Base-by-base conservation (phyloP, 2,797 vertebrate species). In the Xyrichtys novacula region DNA sequence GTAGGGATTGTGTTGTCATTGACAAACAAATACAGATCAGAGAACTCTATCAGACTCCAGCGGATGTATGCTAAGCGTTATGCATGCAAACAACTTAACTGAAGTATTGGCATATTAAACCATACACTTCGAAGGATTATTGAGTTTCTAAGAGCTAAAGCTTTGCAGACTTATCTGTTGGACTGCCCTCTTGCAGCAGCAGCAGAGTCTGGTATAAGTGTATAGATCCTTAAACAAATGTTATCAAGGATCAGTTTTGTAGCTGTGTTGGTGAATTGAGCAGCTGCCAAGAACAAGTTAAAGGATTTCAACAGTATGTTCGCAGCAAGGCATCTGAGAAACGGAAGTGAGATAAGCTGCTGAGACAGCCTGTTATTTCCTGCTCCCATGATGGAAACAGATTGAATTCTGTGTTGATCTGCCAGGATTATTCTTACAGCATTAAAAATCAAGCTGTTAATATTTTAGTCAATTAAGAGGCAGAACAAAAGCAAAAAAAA, bases 261-360 rank as follows among this genome's bases (percentile, higher is more conserved):
- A 10, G 36, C 58, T 65, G 52, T 48, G 31, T 8, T 32, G 56
- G 8, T 2, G n/a, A 71, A 63, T 39, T 46, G 54, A 39, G 58
- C 42, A 25, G 23, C 40, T 63, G 71, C 47, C 56, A 71, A 68
- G 39, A 29, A 61, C 64, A 65, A 62, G 47, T 64, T 56, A 38
- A 17, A 17, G 7, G 44, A 74, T 9, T 70, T 26, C 31, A 48
- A 39, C 57, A 29, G 47, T 36, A 34, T 55, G 47, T 53, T 72
- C 52, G 22, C 60, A 58, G 29, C 53, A 46, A 54, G 76, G 55
- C 34, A 61, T 64, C 42, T 44, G 53, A 73, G 61, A 19, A 48
- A 50, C 0, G 22, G 17, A 58, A 19, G 32, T 36, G 20, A 56
- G 10, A 64, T 46, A 49, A 73, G 56, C 0, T 23, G 17, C 15